phyloP scores from a whole-genome alignment of 2,113 vertebrate genomes.

The Empidonax alnorum region DNA sequence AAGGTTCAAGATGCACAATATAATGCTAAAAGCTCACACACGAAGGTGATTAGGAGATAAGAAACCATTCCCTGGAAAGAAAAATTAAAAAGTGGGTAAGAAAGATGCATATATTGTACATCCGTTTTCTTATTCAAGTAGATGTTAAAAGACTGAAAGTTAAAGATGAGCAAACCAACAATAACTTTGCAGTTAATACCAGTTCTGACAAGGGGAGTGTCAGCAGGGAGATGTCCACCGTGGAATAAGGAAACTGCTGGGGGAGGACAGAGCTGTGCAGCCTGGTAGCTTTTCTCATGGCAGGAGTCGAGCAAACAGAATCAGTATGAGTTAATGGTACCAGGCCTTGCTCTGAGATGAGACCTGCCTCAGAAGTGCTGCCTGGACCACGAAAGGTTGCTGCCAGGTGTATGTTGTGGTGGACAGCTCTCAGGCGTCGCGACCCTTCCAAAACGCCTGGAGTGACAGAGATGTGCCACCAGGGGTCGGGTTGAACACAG shows the following conservation, averaged over 20 bases:
- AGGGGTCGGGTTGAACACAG: background rate
- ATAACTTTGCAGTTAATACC: background rate
- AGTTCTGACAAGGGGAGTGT: background rate
- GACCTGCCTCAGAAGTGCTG: background rate
- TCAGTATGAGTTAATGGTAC: accelerated
- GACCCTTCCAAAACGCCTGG: accelerated
- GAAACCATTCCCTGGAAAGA: background rate
- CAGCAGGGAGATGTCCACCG: background rate
- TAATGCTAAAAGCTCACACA: background rate
- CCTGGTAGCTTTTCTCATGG: background rate
- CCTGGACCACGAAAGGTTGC: background rate
- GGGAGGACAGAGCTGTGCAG: background rate
- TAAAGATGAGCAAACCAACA: background rate
- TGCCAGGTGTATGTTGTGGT: accelerated
- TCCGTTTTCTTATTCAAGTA: background rate
- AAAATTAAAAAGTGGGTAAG: background rate
- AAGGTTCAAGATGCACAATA: background rate
- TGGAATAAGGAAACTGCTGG: background rate
- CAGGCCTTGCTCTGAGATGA: background rate
- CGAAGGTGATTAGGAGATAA: accelerated
- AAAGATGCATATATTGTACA: background rate
- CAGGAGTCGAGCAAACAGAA: background rate
- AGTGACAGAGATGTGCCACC: too few species aligned
- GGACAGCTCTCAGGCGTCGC: accelerated
- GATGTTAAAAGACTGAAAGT: background rate